These are phyloP conservation scores for Lissocephala sabroskyi DNA, from an alignment of 2,888 invertebrate species.

Conservation along the genomic window DNA sequence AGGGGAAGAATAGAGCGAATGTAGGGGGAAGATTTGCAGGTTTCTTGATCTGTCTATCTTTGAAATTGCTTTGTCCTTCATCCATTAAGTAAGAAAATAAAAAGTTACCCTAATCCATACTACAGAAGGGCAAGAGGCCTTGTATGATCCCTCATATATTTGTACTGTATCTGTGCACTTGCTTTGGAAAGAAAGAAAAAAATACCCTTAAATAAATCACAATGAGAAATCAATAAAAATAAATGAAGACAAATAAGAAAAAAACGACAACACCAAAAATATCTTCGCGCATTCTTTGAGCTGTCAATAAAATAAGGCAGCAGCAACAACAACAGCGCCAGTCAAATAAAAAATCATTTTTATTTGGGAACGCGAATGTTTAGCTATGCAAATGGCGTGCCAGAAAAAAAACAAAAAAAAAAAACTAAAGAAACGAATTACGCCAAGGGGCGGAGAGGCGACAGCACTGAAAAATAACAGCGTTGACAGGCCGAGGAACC, in stretches of 20 bases:
- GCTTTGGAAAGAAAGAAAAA: neutral
- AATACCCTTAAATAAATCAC: conserved; percentile 7
- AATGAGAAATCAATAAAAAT: conserved; percentile 48
- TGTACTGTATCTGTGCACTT: neutral
- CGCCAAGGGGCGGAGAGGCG: conserved; percentile 50
- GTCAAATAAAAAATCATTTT: conserved; percentile 24
- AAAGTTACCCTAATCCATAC: no score
- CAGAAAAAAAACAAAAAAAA: conserved; percentile 15
- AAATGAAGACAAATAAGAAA: conserved; percentile 55
- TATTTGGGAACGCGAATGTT: conserved; percentile 59
- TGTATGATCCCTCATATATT: neutral
- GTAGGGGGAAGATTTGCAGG: no score
- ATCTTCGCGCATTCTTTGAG: conserved; percentile 4
- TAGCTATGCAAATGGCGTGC: conserved; percentile 61
- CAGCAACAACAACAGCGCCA: conserved; percentile 6
- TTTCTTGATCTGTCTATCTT: no score
- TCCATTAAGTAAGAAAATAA: no score
- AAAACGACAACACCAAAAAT: neutral
- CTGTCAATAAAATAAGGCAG: conserved; percentile 45
- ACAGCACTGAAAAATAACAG: conserved; percentile 46
- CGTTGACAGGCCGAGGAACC: conserved; percentile 40
- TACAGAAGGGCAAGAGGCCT: no score
- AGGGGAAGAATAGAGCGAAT: no score
- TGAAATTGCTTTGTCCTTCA: no score
- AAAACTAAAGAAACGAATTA: conserved; percentile 10